A percentile compares a stretch with the other conserved stretches of the same genome.
Evolutionary conservation across 1,140 invertebrate genomes (phyloP).

Genomic region (Apocrypta bakeri): DNA sequence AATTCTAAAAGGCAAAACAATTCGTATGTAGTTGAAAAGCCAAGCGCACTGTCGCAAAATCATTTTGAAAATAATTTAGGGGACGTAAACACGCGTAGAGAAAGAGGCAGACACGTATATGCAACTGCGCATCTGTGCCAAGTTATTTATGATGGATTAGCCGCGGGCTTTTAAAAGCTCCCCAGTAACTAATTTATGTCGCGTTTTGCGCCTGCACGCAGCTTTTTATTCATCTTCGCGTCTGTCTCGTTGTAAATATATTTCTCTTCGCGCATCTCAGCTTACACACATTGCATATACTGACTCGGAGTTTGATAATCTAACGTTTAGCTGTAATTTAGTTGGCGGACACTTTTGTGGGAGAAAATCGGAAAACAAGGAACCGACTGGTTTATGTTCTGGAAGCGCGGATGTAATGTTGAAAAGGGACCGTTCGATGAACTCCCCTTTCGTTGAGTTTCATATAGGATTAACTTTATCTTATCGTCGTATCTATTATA

Average conservation of each 20-base stretch:
- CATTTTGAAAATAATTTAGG: constrained; percentile 37
- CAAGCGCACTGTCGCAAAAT: not conserved
- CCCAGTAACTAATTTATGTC: constrained; percentile 52
- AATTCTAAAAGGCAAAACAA: not conserved
- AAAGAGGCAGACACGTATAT: not conserved
- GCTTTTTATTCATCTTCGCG: not conserved
- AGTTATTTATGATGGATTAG: constrained; percentile 59
- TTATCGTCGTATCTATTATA: constrained; percentile 28
- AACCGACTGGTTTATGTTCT: constrained; percentile 7
- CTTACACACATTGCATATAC: not conserved
- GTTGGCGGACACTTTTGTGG: not conserved
- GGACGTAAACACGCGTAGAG: constrained; percentile 23
- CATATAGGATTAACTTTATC: constrained; percentile 16
- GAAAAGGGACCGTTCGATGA: not conserved
- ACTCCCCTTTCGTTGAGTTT: not conserved
- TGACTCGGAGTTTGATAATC: not conserved
- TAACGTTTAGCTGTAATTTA: not conserved
- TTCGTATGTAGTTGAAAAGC: too few relatives aligned
- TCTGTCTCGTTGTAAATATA: too few relatives aligned
- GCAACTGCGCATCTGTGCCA: constrained; percentile 51
- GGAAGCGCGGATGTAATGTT: not conserved
- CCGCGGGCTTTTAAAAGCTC: constrained; percentile 48
- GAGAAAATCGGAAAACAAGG: constrained; percentile 6
- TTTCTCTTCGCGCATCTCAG: not conserved
- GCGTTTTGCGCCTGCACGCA: constrained; percentile 24